A percentile compares a stretch with the other conserved stretches of the same genome.
Conservation (phyloP, 2,888 invertebrate genomes). For the Bombyx huttoni region DNA sequence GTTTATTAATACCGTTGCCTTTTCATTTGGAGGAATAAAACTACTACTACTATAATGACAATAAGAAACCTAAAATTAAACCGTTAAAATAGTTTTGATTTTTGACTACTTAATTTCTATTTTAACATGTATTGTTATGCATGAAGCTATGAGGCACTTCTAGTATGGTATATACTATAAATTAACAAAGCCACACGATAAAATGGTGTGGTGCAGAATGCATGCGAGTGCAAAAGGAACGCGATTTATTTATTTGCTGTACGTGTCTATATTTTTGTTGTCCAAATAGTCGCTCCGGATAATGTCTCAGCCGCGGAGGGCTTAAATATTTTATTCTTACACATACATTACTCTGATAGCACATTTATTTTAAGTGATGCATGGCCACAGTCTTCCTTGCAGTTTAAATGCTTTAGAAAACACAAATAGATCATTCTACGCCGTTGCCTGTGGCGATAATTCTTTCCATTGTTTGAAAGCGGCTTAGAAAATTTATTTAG, state of each 20-base stretch:
- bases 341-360: not conserved
- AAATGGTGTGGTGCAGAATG: too few species aligned
- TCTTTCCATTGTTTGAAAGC: constrained; percentile 14
- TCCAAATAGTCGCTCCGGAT: not conserved
- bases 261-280: not conserved
- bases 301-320: not conserved
- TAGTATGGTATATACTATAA: too few species aligned
- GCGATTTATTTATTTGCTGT: not conserved
- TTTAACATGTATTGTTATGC: too few species aligned
- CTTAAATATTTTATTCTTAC: not conserved
- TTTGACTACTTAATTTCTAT: too few species aligned
- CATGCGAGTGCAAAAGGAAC: not conserved
- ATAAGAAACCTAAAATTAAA: too few species aligned
- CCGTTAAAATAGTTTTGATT: too few species aligned
- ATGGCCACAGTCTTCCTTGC: not conserved
- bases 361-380: constrained; percentile 2
- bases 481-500: constrained; percentile 3
- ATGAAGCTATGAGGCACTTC: too few species aligned
- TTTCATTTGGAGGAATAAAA: too few species aligned
- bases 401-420: constrained; percentile 1
- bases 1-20: too few species aligned
- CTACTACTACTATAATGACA: too few species aligned
- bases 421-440: constrained; percentile 9
- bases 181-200: too few species aligned
- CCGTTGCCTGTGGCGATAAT: constrained; percentile 16